Evolutionary conservation across 2,113 vertebrate genomes (phyloP).

Genomic region (Macrotus californicus): DNA sequence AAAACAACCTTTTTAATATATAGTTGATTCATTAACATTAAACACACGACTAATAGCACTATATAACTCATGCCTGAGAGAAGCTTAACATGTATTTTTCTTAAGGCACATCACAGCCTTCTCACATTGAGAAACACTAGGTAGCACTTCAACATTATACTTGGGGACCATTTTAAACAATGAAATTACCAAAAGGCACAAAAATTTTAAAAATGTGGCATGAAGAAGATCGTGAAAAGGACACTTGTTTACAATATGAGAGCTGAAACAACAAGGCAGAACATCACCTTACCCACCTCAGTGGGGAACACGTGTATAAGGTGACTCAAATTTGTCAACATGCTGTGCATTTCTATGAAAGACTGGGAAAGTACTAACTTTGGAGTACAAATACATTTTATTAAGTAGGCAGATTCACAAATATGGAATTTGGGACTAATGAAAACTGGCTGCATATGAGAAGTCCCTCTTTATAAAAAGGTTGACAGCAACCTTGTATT

Average conservation of each 20-base stretch:
- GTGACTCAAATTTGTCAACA: not conserved
- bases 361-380: not conserved
- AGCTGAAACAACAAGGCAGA: not conserved
- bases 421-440: not conserved
- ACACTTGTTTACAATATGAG: not conserved
- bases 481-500: not conserved
- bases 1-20: conserved; percentile 12
- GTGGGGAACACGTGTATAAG: not conserved
- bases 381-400: not conserved
- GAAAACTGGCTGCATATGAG: not conserved
- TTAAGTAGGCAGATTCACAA: not conserved
- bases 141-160: not conserved
- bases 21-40: not conserved
- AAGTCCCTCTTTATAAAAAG: not conserved
- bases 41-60: not conserved
- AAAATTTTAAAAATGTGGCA: not conserved
- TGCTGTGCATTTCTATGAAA: not conserved
- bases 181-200: not conserved
- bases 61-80: not conserved
- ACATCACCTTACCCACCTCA: not conserved
- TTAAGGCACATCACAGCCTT: not conserved
- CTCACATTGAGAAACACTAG: not conserved
- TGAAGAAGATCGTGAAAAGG: not conserved
- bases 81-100: not conserved
- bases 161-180: not conserved